phyloP scores from a whole-genome alignment of 2,113 vertebrate species.

The Lonchura striata region DNA sequence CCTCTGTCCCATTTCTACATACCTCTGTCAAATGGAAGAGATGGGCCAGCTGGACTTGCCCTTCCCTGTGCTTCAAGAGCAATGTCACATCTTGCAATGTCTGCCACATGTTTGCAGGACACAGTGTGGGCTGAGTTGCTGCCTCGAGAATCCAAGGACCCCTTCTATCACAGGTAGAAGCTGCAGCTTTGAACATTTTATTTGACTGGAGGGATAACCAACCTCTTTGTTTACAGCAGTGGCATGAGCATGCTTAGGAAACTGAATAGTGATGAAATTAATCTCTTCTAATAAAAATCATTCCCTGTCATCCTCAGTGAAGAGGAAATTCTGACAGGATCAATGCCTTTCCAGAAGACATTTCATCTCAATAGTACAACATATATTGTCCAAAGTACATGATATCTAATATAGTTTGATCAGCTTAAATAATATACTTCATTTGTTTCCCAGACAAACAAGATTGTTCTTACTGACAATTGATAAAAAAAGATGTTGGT shows the following conservation, averaged over 20 bases:
- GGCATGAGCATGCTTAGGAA: neutral
- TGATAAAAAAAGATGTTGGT: neutral
- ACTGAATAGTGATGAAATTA: neutral
- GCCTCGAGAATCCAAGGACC: neutral
- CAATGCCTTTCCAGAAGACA: neutral
- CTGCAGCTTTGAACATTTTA: neutral
- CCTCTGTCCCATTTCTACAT: neutral
- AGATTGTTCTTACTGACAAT: neutral
- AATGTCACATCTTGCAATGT: accelerated
- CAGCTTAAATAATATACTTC: neutral
- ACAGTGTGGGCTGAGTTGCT: neutral
- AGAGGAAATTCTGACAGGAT: neutral
- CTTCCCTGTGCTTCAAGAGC: neutral
- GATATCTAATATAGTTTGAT: neutral
- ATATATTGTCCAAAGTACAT: neutral
- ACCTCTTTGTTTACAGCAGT: neutral
- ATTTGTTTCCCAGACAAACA: neutral
- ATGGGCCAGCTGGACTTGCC: neutral
- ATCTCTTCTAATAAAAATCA: neutral
- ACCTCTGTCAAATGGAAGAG: neutral
- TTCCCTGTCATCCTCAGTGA: neutral
- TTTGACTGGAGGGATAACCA: neutral
- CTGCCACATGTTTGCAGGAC: neutral
- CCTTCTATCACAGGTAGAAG: neutral
- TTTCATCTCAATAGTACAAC: neutral